phyloP scores from a whole-genome alignment of 2,888 invertebrate species.

The Pammene fasciana region DNA sequence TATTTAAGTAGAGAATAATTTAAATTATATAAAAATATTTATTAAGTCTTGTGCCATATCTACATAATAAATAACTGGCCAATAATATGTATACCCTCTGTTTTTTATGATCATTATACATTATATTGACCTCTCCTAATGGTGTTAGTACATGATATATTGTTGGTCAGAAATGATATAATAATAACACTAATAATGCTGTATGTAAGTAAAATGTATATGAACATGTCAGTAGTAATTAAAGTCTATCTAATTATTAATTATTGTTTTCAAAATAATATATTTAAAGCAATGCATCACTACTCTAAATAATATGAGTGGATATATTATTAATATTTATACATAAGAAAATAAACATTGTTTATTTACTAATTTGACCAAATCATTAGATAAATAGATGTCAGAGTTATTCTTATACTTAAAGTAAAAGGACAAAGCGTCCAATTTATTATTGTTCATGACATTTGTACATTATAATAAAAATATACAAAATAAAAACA shows the following conservation, averaged over 20 bases:
- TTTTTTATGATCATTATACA: background rate
- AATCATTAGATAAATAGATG: conserved; percentile 16
- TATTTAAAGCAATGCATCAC: background rate
- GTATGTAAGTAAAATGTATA: background rate
- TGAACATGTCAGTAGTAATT: background rate
- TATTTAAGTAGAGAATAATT: background rate
- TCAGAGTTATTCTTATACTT: conserved; percentile 16
- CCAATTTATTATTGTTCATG: conserved; percentile 6
- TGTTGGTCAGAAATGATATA: background rate
- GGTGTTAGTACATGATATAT: background rate
- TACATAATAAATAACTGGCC: conserved; percentile 8
- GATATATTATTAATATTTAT: no score
- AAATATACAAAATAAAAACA: background rate
- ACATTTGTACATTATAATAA: conserved; percentile 18
- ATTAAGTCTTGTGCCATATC: conserved; percentile 30
- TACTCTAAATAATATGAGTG: background rate
- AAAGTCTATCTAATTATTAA: background rate
- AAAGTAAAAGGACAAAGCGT: conserved; percentile 1
- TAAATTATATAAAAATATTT: background rate
- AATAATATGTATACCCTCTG: background rate
- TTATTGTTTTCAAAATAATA: background rate
- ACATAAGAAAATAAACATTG: background rate
- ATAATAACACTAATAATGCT: background rate
- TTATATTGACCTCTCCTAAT: no score
- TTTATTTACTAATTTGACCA: conserved; percentile 18